Evolutionary conservation across 2,797 vertebrate species (phyloP).

Genomic region (Pangasius larnaudii): DNA sequence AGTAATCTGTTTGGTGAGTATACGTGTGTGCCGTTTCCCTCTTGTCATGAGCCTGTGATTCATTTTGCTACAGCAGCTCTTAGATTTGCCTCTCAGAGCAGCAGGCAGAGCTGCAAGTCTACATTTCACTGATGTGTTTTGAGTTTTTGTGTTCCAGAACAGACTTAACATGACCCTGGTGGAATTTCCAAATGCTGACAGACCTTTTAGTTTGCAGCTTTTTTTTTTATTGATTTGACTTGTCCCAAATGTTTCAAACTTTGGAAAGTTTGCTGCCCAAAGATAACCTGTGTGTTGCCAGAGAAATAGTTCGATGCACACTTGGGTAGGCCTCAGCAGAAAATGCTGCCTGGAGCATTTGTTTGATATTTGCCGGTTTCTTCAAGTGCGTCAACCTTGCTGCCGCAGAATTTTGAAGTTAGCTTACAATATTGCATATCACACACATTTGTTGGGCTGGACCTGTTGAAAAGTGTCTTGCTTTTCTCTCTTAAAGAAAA

Average conservation of each 20-base stretch:
- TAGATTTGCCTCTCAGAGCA: slow-evolving; percentile 68
- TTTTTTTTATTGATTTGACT: slow-evolving; percentile 6
- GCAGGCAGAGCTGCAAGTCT: slow-evolving; percentile 62
- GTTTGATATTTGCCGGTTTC: not conserved
- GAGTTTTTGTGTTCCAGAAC: not conserved
- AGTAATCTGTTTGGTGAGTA: slow-evolving; percentile 98
- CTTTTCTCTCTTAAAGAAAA: not conserved
- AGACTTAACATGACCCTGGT: not conserved
- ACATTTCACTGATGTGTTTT: slow-evolving; percentile 13
- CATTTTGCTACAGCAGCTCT: slow-evolving; percentile 53
- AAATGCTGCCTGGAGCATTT: slow-evolving; percentile 1
- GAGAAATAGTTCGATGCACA: not conserved
- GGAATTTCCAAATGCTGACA: not conserved
- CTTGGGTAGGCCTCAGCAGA: not conserved
- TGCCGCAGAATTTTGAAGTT: not conserved
- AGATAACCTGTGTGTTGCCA: not conserved
- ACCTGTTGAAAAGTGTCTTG: not conserved
- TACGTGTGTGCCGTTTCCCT: slow-evolving; percentile 2
- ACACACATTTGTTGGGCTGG: not conserved
- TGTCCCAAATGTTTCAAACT: slow-evolving; percentile 8
- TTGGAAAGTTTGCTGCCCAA: not conserved
- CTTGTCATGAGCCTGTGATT: slow-evolving; percentile 56
- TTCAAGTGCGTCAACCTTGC: not conserved
- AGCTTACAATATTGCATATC: too few species aligned
- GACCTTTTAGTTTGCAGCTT: not conserved